Conservation (phyloP, 2,113 vertebrate species). For the Vimba vimba region DNA sequence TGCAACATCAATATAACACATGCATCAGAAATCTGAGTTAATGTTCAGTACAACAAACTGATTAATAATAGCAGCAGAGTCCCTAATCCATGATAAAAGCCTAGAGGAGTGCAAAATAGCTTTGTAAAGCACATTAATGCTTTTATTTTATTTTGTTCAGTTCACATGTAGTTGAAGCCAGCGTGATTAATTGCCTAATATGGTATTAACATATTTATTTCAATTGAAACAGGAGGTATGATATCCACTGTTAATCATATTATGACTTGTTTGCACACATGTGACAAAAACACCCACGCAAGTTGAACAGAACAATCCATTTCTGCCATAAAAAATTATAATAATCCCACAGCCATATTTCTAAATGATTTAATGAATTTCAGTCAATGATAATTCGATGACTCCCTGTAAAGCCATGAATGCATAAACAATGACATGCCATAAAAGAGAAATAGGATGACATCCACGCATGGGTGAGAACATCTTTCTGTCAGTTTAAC, state of each 20-base stretch:
- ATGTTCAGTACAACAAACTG: slow-evolving; percentile 62
- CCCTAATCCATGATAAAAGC: slow-evolving; percentile 57
- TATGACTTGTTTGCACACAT: slow-evolving; percentile 64
- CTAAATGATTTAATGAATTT: slow-evolving; percentile 66
- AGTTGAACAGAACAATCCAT: slow-evolving; percentile 58
- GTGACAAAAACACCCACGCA: slow-evolving; percentile 65
- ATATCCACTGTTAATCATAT: slow-evolving; percentile 73
- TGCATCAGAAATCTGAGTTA: slow-evolving; percentile 53
- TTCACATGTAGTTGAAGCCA: slow-evolving; percentile 59
- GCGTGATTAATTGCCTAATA: slow-evolving; percentile 68
- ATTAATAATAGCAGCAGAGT: slow-evolving; percentile 65
- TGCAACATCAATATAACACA: not conserved
- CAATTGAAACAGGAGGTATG: slow-evolving; percentile 66
- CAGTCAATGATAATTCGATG: slow-evolving; percentile 65
- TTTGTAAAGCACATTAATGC: slow-evolving; percentile 55
- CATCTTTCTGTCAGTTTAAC: slow-evolving; percentile 44
- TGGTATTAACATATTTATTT: slow-evolving; percentile 63
- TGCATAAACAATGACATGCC: slow-evolving; percentile 62
- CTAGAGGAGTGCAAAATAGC: slow-evolving; percentile 56
- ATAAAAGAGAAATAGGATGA: slow-evolving; percentile 59
- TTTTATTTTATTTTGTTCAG: slow-evolving; percentile 49
- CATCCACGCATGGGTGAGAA: slow-evolving; percentile 56
- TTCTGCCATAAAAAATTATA: slow-evolving; percentile 64
- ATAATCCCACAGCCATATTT: slow-evolving; percentile 69
- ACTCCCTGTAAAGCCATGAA: slow-evolving; percentile 61